Base-by-base conservation (phyloP, 2,888 invertebrate species). In the Apodemia hepburni region DNA sequence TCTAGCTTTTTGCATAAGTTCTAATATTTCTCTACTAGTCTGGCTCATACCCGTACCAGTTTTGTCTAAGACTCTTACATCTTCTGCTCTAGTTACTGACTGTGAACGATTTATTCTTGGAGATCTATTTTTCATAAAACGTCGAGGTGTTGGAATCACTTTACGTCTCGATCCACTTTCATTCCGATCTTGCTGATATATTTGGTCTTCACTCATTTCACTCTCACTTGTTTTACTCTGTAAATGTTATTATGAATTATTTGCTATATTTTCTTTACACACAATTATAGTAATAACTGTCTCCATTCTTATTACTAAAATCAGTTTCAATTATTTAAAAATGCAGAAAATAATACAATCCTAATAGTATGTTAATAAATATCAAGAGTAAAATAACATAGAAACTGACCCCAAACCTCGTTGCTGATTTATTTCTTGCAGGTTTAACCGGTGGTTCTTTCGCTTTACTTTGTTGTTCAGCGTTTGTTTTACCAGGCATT, bases 171-270 rank as follows among this genome's bases (percentile, higher is more conserved):
- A 69, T 62, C 68, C 73, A 69, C 75, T 76, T 65, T 75, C 72
- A 69, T 74, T 70, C 65, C 71, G 65, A 73, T 75, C 79, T 68
- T 79, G 81, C 73, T 82, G 82, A 68, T 74, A 76, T 66, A 69
- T 73, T 77, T 85, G 87, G 76, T 92, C 92, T 74, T 92, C 92
- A 84, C 92, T 92, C 92, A 92, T 91, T 78, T 92, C 92, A 87
- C 92, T 92, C 79, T 92, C 92, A 91, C 92, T 92, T 83, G 91
- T 92, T 76, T 90, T 91, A 82, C 79, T 91, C 92, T 92, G 91
- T 75, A 90, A 91, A 91, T 81, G 73, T 84, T 79, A 87, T 82
- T 80, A 83, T 75, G 74, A 72, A 77, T 75, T 78, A 73, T 75
- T 78, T 74, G 84, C 84, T 85, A 84, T 74, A 82, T 70, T 73